Evolutionary conservation across 2,888 invertebrate species (phyloP), one percentile per base, ranked within the genome.

Genomic region (Ametastegia equiseti): DNA sequence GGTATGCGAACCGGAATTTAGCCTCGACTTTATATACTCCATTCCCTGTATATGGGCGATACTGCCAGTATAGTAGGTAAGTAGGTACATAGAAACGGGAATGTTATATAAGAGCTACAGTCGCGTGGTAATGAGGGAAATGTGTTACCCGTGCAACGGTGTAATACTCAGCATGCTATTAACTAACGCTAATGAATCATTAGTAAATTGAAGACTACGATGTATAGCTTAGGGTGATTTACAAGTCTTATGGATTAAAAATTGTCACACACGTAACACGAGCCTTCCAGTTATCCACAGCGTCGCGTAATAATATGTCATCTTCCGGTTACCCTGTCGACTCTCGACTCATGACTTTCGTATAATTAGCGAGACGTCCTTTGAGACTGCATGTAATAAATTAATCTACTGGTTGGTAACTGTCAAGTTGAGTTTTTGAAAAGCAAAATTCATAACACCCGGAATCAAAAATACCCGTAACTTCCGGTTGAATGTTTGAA

Each of bases 1-100:
- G 85, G 85, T 82, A 84, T 84, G 86, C 84, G 84, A 42, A 87
- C 86, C 84, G 88, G 84, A 85, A 86, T 85, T 65, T 45, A 60
- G 47, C 75, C 45, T 50, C 45, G 69, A 65, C 80, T 83, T 36
- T 50, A n/a, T n/a, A n/a, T n/a, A n/a, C n/a, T n/a, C n/a, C n/a
- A n/a, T n/a, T n/a, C n/a, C n/a, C n/a, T n/a, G n/a, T n/a, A n/a
- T n/a, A 71, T 57, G 73, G 65, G 71, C 45, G 50, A 54, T 54
- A 54, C 42, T 60, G 60, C 27, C 30, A 5, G 45, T 23, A 71
- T 71, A 39, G 30, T 36, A 23, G n/a, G 23, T 67, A 39, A 19
- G 65, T 39, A 7, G 1, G n/a, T 36, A 9, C 15, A 15, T 36
- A 36, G n/a, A 60, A 57, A n/a, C 73, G 39, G 30, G 39, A 15